A percentile compares a stretch with the other conserved stretches of the same genome.
phyloP scores from a whole-genome alignment of 2,888 invertebrate genomes.

The Melipona bicolor region DNA sequence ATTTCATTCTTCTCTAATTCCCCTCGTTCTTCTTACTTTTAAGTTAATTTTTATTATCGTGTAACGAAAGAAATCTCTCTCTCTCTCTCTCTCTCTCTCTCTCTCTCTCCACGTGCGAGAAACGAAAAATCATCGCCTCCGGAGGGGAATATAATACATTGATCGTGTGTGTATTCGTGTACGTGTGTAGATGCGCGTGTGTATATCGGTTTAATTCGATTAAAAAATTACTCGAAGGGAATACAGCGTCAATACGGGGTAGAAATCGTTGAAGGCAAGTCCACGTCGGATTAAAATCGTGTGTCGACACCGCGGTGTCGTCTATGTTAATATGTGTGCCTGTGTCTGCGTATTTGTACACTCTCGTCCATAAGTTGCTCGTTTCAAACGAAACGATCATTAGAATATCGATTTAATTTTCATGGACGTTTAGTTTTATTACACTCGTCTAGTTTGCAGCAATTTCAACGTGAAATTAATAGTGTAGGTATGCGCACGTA shows the following conservation, averaged over 20 bases:
- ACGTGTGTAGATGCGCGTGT: background rate
- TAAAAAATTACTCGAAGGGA: constrained; percentile 44
- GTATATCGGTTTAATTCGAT: constrained; percentile 21
- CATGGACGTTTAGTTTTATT: too few relatives aligned
- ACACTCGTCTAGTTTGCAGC: too few relatives aligned
- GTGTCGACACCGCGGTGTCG: background rate
- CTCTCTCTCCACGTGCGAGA: background rate
- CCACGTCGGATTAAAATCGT: constrained; percentile 4
- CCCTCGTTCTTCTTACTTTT: background rate
- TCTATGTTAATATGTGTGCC: background rate
- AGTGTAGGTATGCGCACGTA: too few relatives aligned
- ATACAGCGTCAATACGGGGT: constrained; percentile 25
- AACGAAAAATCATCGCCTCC: constrained; percentile 27
- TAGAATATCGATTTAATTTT: too few relatives aligned
- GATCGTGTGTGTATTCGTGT: background rate
- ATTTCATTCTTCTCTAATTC: constrained; percentile 8
- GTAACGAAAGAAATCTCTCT: constrained; percentile 18
- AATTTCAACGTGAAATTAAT: too few relatives aligned
- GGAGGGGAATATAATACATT: constrained; percentile 16
- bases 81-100: background rate
- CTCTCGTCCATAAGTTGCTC: too few relatives aligned
- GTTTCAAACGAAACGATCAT: too few relatives aligned
- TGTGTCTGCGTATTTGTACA: background rate
- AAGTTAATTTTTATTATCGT: background rate
- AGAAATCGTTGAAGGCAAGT: constrained; percentile 30